Conservation (phyloP, 2,113 vertebrate species). For the Kryptolebias marmoratus region DNA sequence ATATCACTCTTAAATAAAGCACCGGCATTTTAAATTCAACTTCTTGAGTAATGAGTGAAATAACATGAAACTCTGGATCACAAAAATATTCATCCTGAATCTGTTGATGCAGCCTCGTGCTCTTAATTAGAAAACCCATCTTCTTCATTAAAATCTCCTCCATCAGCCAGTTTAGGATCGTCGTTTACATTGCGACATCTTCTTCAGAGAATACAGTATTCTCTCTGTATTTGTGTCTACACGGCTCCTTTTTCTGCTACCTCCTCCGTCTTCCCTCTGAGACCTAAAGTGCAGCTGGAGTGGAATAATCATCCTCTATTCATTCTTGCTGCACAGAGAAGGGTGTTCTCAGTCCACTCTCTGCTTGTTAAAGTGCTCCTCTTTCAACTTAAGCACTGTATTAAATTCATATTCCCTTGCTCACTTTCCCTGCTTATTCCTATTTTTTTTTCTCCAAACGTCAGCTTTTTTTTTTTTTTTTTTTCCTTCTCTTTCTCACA, state of each 20-base stretch:
- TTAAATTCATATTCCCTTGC: slow-evolving; percentile 35
- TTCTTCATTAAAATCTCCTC: slow-evolving; percentile 6
- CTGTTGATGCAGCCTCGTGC: not conserved
- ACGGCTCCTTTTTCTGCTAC: slow-evolving; percentile 15
- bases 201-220: slow-evolving; percentile 6
- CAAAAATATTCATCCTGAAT: too few relatives aligned
- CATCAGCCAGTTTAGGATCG: not conserved
- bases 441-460: slow-evolving; percentile 5
- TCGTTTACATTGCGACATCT: slow-evolving; percentile 10
- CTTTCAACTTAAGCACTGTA: slow-evolving; percentile 32
- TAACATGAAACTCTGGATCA: not conserved
- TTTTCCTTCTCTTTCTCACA: not conserved
- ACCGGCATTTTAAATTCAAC: not conserved
- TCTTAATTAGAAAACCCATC: slow-evolving; percentile 6
- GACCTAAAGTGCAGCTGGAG: slow-evolving; percentile 40
- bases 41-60: not conserved
- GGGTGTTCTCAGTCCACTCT: slow-evolving; percentile 27
- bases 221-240: slow-evolving; percentile 7
- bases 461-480: not conserved
- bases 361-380: slow-evolving; percentile 50
- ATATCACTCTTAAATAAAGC: not conserved
- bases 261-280: slow-evolving; percentile 37
- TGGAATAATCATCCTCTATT: slow-evolving; percentile 60
- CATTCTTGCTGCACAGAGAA: slow-evolving; percentile 39
- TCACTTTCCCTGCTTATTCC: slow-evolving; percentile 21